Percentiles rank a stretch among this genome's conserved stretches.
These are phyloP conservation scores for Sebastes hubbsi DNA, from an alignment of 2,797 vertebrate species.

Conservation along the genomic window DNA sequence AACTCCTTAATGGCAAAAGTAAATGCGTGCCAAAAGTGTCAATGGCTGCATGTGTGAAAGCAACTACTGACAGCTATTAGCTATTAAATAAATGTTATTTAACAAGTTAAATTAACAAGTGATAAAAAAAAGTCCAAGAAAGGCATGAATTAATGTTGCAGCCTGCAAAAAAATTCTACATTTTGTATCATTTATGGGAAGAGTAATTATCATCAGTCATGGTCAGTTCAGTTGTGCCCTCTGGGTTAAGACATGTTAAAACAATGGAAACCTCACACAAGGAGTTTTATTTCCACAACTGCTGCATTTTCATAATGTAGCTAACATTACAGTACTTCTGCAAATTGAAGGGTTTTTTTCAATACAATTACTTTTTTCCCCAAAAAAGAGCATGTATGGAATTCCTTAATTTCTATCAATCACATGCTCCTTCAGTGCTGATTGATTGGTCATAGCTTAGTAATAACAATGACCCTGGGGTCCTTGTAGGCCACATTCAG, in stretches of 20 bases:
- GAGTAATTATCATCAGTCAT: neutral
- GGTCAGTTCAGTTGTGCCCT: neutral
- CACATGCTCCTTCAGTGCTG: slow-evolving; percentile 60
- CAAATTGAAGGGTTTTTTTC: too few relatives aligned
- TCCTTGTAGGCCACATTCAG: slow-evolving; percentile 31
- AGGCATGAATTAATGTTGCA: neutral
- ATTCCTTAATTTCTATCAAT: slow-evolving; percentile 33
- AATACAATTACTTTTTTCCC: neutral
- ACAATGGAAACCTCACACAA: neutral
- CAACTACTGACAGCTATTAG: neutral
- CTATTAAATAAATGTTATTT: neutral
- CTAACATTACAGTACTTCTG: neutral
- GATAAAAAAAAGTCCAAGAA: neutral
- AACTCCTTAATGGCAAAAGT: neutral
- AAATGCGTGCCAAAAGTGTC: neutral
- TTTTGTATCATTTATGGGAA: neutral
- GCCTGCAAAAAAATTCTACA: neutral
- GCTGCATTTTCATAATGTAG: neutral
- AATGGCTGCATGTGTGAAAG: neutral
- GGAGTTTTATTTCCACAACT: neutral
- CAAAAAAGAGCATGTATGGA: neutral
- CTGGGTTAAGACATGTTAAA: slow-evolving; percentile 1
- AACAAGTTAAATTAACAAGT: neutral
- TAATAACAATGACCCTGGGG: slow-evolving; percentile 48
- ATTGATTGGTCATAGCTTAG: slow-evolving; percentile 39